These are phyloP conservation scores for Ostrea edulis DNA, from an alignment of 1,140 invertebrate species.

Conservation along the genomic window DNA sequence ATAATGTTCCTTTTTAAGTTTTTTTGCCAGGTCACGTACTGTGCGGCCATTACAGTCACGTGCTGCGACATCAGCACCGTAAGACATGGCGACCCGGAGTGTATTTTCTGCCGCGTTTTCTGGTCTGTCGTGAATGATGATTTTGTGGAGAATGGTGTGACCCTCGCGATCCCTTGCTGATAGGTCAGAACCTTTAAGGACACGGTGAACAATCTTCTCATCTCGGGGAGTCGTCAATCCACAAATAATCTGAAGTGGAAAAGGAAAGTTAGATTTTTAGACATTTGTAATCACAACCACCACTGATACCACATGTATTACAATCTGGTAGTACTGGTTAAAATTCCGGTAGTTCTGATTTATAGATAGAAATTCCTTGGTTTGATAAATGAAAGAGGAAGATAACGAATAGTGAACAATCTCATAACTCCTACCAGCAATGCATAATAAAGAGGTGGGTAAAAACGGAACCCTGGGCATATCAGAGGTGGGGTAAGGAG, in stretches of 20 bases:
- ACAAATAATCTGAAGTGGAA: constrained; percentile 63
- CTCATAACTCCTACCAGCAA: too few relatives aligned
- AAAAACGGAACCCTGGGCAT: too few relatives aligned
- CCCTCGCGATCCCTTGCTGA: constrained; percentile 61
- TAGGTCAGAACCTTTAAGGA: constrained; percentile 65
- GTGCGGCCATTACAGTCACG: constrained; percentile 66
- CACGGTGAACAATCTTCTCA: constrained; percentile 64
- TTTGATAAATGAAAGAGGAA: too few relatives aligned
- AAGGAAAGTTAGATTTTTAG: not conserved
- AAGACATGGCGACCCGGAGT: constrained; percentile 58
- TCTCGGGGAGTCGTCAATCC: constrained; percentile 59
- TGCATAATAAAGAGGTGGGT: too few relatives aligned
- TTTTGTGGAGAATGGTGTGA: constrained; percentile 67
- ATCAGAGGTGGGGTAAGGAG: too few relatives aligned
- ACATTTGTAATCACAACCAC: too few relatives aligned
- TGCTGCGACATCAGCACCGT: constrained; percentile 62
- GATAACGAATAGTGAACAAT: too few relatives aligned
- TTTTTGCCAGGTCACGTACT: constrained; percentile 62
- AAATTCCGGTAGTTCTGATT: not conserved
- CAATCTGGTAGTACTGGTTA: not conserved
- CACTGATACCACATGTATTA: too few relatives aligned
- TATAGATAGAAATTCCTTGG: too few relatives aligned
- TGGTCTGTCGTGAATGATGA: constrained; percentile 58
- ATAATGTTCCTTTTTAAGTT: constrained; percentile 59
- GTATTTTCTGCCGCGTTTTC: constrained; percentile 55